These are phyloP conservation scores for Galerucella nymphaeae DNA, from an alignment of 2,888 invertebrate genomes.

Conservation along the genomic window DNA sequence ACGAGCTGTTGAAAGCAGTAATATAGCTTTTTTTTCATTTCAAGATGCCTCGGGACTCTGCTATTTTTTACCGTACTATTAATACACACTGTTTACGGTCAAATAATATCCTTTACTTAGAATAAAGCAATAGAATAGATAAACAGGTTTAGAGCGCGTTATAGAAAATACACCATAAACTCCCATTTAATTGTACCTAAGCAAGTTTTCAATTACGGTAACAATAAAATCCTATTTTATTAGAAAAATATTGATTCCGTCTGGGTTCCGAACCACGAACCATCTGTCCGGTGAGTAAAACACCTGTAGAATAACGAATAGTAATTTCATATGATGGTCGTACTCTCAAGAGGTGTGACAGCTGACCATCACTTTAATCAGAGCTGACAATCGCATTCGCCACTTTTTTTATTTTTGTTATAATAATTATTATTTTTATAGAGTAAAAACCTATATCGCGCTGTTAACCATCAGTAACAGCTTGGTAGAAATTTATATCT, in stretches of 20 bases:
- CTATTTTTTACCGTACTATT: neutral
- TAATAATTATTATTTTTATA: too few species aligned
- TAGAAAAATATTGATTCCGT: conserved; percentile 17
- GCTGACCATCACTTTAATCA: conserved; percentile 40
- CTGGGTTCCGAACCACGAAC: conserved; percentile 22
- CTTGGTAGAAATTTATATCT: too few species aligned
- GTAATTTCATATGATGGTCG: conserved; percentile 38
- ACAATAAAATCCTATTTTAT: conserved; percentile 15
- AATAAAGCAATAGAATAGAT: neutral
- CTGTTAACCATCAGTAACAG: too few species aligned
- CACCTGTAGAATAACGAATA: conserved; percentile 48
- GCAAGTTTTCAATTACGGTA: conserved; percentile 14
- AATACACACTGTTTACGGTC: neutral
- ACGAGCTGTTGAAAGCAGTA: neutral
- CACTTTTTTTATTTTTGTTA: neutral
- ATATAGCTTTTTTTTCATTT: too few species aligned
- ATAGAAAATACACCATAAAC: conserved; percentile 10
- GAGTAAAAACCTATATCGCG: too few species aligned
- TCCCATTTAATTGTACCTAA: conserved; percentile 6
- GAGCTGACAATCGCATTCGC: conserved; percentile 35
- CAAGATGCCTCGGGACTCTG: neutral
- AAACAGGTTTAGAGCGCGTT: neutral
- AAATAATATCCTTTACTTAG: neutral
- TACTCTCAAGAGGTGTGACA: conserved; percentile 46
- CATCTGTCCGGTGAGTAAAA: conserved; percentile 46